Base-by-base conservation (phyloP, 2,797 vertebrate genomes). In the Fringilla coelebs region DNA sequence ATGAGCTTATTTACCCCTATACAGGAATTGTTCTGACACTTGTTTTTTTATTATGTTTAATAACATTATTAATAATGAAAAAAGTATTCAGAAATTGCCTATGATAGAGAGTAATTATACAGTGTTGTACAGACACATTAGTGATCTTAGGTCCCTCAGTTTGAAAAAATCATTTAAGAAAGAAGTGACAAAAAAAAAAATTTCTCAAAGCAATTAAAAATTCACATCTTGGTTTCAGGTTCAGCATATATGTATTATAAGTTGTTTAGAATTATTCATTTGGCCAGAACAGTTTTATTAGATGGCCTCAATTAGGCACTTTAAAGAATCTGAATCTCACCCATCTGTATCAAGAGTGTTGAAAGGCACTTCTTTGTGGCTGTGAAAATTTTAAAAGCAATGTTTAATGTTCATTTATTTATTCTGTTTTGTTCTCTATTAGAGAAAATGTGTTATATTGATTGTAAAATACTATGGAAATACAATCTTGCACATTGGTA, bases 1-100 rank as follows among this genome's bases (percentile, higher is more conserved):
- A 17, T 68, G 43, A 79, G 29, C 18, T 94, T 94, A 51, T 88
- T 76, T 86, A 67, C n/a, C 18, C 15, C 6, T 60, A 6, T 54
- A 31, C 73, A 61, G 75, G 32, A 95, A 75, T 89, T 94, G 17
- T 77, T 62, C 22, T 85, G 38, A 78, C 5, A 46, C 36, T 58
- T 94, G 43, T 3, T 70, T 89, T 95, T 93, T 94, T 51, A 65
- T 91, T 94, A 58, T 21, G 31, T 93, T 97, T 96, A 85, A 19
- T 74, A 83, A 65, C 34, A 28, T 82, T 75, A 58, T 60, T 94
- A 71, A 85, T 77, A 89, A 95, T 96, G 77, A 57, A 93, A 93
- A 74, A 93, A 94, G 13, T 79, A 76, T 66, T 94, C 13, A 57
- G 70, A 87, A 92, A 95, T 86, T 90, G 51, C 31, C 32, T 94